A percentile compares a stretch with the other conserved stretches of the same genome.
These are phyloP conservation scores for Coptotermes formosanus DNA, from an alignment of 1,140 invertebrate species.

Conservation along the genomic window DNA sequence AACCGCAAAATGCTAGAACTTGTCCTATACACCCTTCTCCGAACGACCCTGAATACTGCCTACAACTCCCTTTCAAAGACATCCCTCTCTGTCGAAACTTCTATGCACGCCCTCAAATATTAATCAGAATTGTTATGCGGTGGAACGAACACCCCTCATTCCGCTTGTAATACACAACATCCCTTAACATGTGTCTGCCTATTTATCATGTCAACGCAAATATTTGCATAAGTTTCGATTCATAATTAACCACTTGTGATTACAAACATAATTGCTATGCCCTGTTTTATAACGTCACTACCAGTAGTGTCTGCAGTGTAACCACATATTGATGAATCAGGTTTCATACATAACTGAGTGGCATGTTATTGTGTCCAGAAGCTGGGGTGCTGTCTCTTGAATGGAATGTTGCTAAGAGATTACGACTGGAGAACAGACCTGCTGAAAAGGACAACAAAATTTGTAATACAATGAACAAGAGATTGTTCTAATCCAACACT, in stretches of 20 bases:
- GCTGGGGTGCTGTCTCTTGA: background rate
- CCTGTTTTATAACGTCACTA: background rate
- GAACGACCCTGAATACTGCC: too few relatives aligned
- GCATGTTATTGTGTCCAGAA: background rate
- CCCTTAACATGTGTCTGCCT: background rate
- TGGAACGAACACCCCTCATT: background rate
- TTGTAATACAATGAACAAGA: too few relatives aligned
- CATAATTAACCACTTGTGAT: constrained; percentile 13
- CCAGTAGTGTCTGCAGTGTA: background rate
- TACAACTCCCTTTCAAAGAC: too few relatives aligned
- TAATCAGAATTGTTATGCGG: background rate
- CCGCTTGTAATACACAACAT: background rate
- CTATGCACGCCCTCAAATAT: background rate
- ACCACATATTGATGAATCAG: background rate
- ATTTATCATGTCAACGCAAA: background rate
- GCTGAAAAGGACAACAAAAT: too few relatives aligned
- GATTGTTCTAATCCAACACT: too few relatives aligned
- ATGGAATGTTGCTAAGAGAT: background rate
- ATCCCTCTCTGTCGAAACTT: background rate
- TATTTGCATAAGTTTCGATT: background rate
- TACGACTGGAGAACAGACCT: too few relatives aligned
- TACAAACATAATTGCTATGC: background rate
- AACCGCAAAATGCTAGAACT: too few relatives aligned
- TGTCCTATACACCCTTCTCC: too few relatives aligned
- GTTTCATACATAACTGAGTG: background rate